A percentile compares a stretch with the other conserved stretches of the same genome.
phyloP scores from a whole-genome alignment of 2,797 vertebrate species.

The Rhabdophis nuchalis region DNA sequence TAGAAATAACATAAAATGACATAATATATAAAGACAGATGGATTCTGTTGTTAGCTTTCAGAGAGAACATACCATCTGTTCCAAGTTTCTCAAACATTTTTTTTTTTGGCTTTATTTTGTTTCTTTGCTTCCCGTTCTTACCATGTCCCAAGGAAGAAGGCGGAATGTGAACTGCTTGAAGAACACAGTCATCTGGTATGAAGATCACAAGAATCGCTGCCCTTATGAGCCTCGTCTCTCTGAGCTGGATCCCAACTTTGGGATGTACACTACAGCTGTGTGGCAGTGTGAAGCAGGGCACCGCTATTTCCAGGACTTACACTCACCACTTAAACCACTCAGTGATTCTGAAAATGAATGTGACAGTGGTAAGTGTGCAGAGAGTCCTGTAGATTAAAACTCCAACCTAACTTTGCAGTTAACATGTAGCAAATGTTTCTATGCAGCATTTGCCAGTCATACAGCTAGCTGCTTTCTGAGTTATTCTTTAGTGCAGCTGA shows the following conservation, averaged over 20 bases:
- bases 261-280: slow-evolving; percentile 77
- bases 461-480: neutral
- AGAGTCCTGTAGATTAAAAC: neutral
- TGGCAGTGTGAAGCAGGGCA: slow-evolving; percentile 87
- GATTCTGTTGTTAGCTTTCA: neutral
- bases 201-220: slow-evolving; percentile 82
- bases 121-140: neutral
- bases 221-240: slow-evolving; percentile 82
- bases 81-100: neutral
- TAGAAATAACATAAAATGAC: neutral
- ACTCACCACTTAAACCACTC: slow-evolving; percentile 71
- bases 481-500: neutral
- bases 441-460: neutral
- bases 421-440: neutral
- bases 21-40: neutral
- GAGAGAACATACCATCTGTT: neutral
- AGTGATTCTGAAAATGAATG: slow-evolving; percentile 77
- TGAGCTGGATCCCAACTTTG: slow-evolving; percentile 76
- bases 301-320: slow-evolving; percentile 86
- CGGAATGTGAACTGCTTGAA: slow-evolving; percentile 78
- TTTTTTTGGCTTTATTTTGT: neutral
- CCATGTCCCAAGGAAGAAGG: slow-evolving; percentile 60
- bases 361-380: slow-evolving; percentile 35
- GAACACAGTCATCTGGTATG: slow-evolving; percentile 86
- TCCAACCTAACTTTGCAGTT: neutral